Evolutionary conservation across 2,888 invertebrate species (phyloP), one percentile per base, ranked within the genome.

Genomic region (Barypeithes pellucidus): DNA sequence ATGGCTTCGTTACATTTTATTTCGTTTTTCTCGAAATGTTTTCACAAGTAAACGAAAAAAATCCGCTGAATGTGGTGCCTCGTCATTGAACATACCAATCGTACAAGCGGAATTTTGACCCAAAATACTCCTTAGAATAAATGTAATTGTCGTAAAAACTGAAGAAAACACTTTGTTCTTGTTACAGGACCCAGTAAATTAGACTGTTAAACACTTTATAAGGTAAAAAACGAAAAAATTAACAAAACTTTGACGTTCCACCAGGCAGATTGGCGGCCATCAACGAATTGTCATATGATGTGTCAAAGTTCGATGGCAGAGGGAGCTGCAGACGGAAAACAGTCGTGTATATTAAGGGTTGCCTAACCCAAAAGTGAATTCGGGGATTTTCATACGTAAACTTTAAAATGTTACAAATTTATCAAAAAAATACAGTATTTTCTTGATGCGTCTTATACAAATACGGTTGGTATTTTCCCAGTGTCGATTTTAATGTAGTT

Each of bases 31-130:
- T 36, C 12, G 67, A 8, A 12, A 11, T 54, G 24, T 67, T 72
- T 72, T 67, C 45, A 14, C 45, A 67, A 61, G 62, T 54, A 72
- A 72, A 72, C 54, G 61, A 67, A 74, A 74, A 73, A 70, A 60
- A 39, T 41, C 52, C 7, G 11, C 65, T 39, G 57, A 66, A 66
- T 60, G 45, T 66, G 61, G 66, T 69, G 62, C 14, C 67, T 59
- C 16, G 61, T 66, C 61, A 45, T 22, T 18, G 57, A 45, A 69
- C 73, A 73, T 69, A 61, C 57, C 54, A 67, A 16, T 57, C 14
- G 57, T 68, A n/a, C 24, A 4, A 33, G n/a, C 29, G 29, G 5
- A 3, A 16, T 73, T 69, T 39, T 5, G 22, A 33, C 3, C 20
- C 16, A 12, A 62, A 62, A 41, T 69, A 69, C 52, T 29, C 52